Base-by-base conservation (phyloP, 2,888 invertebrate species). In the Spatulosminthurus flaviceps region DNA sequence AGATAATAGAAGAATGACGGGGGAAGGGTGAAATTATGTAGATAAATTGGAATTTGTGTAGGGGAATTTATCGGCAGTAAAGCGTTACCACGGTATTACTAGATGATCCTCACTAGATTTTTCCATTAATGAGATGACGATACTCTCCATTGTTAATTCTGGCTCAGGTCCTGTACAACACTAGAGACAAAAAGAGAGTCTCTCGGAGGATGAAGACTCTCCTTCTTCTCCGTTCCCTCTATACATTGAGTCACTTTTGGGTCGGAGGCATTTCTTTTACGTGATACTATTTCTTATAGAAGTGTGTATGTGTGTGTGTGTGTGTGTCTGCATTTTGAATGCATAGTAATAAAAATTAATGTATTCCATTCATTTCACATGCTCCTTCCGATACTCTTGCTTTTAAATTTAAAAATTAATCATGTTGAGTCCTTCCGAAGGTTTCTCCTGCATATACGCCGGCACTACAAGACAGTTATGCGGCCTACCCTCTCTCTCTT, bases 41-140 rank as follows among this genome's bases (percentile, higher is more conserved):
- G 71, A 80, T 79, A 77, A 78, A 79, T 77, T 66, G 74, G 72
- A 28, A 66, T 60, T 74, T 73, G 76, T 73, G 66, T 74, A 77
- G 79, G 80, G 80, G 82, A 82, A 80, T 80, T 78, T 81, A 80
- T 82, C 75, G 79, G 51, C 61, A 28, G 34, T 61, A 75, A 67
- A 66, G 78, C 77, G 78, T 80, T 79, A 73, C 79, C 78, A 66
- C 64, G 79, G 80, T 77, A 80, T 75, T 79, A 79, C 67, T 72
- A 42, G 79, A 82, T 82, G 80, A 82, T 82, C 82, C 80, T 80
- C 79, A 80, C 64, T 64, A 75, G 75, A 81, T 80, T 81, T 80
- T 81, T 81, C 80, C 82, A 82, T 82, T 81, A 82, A 80, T 81
- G 82, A 82, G 82, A 82, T 82, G 80, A 81, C 80, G 82, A 78